Evolutionary conservation across 2,797 vertebrate species (phyloP), one percentile per base, ranked within the genome.

Genomic region (Hippocampus kuda): DNA sequence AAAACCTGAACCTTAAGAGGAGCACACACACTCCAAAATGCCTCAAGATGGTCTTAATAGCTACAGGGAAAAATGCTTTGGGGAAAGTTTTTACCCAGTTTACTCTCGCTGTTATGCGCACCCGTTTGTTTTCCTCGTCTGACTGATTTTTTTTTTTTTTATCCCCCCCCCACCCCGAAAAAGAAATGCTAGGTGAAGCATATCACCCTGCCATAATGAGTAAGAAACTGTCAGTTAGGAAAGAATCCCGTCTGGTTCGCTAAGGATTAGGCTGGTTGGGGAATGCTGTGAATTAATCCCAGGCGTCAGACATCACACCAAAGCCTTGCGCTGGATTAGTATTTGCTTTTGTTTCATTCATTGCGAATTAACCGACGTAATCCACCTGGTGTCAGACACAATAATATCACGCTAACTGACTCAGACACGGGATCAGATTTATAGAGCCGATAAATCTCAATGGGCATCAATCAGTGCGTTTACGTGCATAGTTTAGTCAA

Each of bases 331-430:
- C 79, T 82, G 86, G 86, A 88, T 89, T 89, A 90, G 83, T 78
- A 86, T 85, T 83, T 85, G 85, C 83, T 81, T 87, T 85, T 85
- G 86, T 87, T 88, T 86, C 83, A 86, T 86, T 85, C 77, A 62
- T 81, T 81, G 80, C 81, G 86, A 88, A 86, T 87, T 85, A 89
- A 85, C 78, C 73, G 26, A 78, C 85, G 81, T 88, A 89, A 89
- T 88, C 87, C 87, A 89, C 86, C 85, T 88, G 83, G 83, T 88
- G 84, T 89, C 85, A 86, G 84, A 86, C 87, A 87, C 86, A 89
- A 86, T 86, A 82, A 87, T 86, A 87, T 82, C 83, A 83, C 77
- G 81, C 72, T 75, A 82, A 72, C 81, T 75, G 81, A 87, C 82
- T 83, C 75, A 81, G 79, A 80, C 79, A 78, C 77, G 77, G 79